A percentile compares a stretch with the other conserved stretches of the same genome.
These are phyloP conservation scores for Linyphia triangularis DNA, from an alignment of 2,888 invertebrate genomes.

Conservation along the genomic window DNA sequence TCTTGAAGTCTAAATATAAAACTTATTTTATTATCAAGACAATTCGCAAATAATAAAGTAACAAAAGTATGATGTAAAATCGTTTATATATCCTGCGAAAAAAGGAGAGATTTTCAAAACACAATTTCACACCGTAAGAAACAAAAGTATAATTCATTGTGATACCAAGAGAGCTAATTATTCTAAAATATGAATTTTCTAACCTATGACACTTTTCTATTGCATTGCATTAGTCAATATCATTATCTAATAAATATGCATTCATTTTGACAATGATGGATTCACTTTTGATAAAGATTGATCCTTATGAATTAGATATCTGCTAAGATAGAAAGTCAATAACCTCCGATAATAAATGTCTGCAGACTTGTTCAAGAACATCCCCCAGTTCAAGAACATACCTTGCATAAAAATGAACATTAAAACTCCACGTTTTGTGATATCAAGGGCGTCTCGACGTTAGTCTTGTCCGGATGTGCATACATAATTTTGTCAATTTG, in stretches of 20 bases:
- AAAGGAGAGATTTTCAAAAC: too few species aligned
- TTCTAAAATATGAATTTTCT: too few species aligned
- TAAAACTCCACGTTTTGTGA: not conserved
- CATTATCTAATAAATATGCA: not conserved
- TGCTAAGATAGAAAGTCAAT: not conserved
- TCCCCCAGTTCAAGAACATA: not conserved
- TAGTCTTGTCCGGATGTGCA: not conserved
- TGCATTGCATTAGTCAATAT: too few species aligned
- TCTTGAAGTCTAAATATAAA: too few species aligned
- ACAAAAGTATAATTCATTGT: too few species aligned
- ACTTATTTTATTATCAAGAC: too few species aligned
- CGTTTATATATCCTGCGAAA: too few species aligned
- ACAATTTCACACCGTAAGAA: too few species aligned
- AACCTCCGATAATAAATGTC: not conserved
- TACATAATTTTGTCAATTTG: not conserved
- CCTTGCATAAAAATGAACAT: not conserved
- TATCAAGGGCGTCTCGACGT: not conserved
- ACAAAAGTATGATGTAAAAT: too few species aligned
- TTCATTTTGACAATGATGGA: not conserved
- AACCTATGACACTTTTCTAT: too few species aligned
- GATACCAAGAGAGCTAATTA: too few species aligned
- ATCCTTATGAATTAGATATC: not conserved
- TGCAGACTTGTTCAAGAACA: not conserved
- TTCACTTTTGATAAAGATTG: not conserved
- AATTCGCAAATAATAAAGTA: too few species aligned